Evolutionary conservation across 2,888 invertebrate species (phyloP).

Genomic region (Gerris lacustris): DNA sequence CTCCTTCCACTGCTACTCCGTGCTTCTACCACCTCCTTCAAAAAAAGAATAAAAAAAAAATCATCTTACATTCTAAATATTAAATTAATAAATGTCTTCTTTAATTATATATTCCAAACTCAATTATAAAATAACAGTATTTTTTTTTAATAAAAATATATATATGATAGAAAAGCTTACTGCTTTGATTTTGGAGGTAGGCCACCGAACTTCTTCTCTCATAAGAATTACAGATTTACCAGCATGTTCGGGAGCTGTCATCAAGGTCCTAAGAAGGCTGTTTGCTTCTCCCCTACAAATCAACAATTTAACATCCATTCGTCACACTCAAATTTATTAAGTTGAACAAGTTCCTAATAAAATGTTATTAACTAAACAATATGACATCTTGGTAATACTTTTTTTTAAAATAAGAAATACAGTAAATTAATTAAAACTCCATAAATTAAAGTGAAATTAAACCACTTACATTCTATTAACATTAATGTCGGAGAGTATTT

Average conservation of each 20-base stretch:
- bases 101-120: too few relatives aligned
- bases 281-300: constrained; percentile 51
- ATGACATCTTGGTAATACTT: too few relatives aligned
- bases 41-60: neutral
- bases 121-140: too few relatives aligned
- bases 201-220: constrained; percentile 25
- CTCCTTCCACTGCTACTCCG: constrained; percentile 44
- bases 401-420: too few relatives aligned
- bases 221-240: constrained; percentile 24
- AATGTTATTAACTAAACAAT: too few relatives aligned
- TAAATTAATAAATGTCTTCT: too few relatives aligned
- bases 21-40: neutral
- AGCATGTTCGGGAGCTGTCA: constrained; percentile 34
- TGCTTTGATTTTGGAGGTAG: constrained; percentile 13
- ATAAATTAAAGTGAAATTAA: neutral
- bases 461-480: neutral
- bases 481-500: neutral
- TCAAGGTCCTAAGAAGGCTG: constrained; percentile 59
- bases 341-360: too few relatives aligned
- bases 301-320: too few relatives aligned
- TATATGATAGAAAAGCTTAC: neutral
- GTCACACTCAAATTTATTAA: too few relatives aligned
- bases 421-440: too few relatives aligned
- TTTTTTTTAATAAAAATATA: neutral
- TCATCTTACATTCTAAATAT: too few relatives aligned